A percentile compares a stretch with the other conserved stretches of the same genome.
Evolutionary conservation across 2,797 vertebrate species (phyloP).

Genomic region (Sphenodon punctatus): DNA sequence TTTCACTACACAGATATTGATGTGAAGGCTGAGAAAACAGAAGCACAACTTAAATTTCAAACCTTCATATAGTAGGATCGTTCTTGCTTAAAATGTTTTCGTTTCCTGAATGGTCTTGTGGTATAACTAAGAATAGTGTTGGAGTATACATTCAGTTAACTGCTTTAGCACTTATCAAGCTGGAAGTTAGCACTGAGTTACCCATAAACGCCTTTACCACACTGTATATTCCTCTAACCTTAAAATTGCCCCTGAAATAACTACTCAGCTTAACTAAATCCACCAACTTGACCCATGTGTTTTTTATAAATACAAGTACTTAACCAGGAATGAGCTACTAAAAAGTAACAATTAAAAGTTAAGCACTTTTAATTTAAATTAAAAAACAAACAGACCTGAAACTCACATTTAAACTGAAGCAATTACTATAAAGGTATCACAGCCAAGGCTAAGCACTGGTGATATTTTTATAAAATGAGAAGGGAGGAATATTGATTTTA

Average conservation of each 20-base stretch:
- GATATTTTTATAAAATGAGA: not conserved
- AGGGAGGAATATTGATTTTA: not conserved
- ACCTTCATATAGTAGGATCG: not conserved
- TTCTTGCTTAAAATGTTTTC: not conserved
- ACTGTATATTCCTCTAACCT: not conserved
- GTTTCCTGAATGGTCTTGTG: not conserved
- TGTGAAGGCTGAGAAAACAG: constrained; percentile 31
- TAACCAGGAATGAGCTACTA: not conserved
- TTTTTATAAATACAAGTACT: not conserved
- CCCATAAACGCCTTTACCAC: not conserved
- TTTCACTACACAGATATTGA: constrained; percentile 39
- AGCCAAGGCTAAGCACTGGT: not conserved
- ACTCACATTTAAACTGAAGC: not conserved
- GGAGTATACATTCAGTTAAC: not conserved
- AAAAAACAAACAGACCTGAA: not conserved
- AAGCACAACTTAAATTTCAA: not conserved
- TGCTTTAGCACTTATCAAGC: not conserved
- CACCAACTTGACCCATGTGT: not conserved
- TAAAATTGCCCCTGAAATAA: not conserved
- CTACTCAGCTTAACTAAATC: not conserved
- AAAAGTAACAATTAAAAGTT: not conserved
- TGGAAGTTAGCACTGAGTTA: constrained; percentile 17
- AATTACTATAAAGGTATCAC: not conserved
- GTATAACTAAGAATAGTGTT: not conserved
- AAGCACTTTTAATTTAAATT: not conserved